These are phyloP conservation scores for Meleagris gallopavo DNA, from an alignment of 2,113 vertebrate species.

Conservation along the genomic window DNA sequence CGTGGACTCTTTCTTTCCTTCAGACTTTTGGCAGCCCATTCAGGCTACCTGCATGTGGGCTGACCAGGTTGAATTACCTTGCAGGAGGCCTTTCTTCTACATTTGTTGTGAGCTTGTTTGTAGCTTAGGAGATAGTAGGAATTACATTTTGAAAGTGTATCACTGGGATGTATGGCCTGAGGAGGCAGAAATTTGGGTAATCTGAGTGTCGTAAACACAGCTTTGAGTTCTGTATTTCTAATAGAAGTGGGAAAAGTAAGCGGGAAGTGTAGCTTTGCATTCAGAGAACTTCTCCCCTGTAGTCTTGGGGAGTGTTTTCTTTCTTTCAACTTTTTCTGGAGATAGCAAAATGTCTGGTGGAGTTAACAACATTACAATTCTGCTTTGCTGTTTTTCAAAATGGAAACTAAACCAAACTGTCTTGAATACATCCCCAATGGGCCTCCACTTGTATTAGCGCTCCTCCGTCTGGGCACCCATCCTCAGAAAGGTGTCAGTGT, in stretches of 20 bases:
- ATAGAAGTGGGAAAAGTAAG: background rate
- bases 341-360: background rate
- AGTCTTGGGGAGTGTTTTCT: background rate
- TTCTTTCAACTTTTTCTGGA: background rate
- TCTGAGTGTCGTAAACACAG: background rate
- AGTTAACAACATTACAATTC: constrained; percentile 7
- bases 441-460: constrained; percentile 15
- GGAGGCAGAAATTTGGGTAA: background rate
- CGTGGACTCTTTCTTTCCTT: background rate
- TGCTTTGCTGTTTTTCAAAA: constrained; percentile 10
- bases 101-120: background rate
- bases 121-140: background rate
- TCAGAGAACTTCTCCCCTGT: background rate
- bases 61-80: background rate
- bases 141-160: background rate
- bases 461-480: constrained; percentile 23
- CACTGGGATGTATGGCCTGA: background rate
- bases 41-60: background rate
- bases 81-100: background rate
- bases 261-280: background rate
- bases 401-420: constrained; percentile 20
- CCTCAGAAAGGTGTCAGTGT: constrained; percentile 28
- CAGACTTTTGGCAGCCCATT: background rate
- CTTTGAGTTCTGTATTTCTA: background rate
- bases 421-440: background rate